Evolutionary conservation across 2,888 invertebrate species (phyloP), one percentile per base, ranked within the genome.

Genomic region (Darwinula stevensoni): DNA sequence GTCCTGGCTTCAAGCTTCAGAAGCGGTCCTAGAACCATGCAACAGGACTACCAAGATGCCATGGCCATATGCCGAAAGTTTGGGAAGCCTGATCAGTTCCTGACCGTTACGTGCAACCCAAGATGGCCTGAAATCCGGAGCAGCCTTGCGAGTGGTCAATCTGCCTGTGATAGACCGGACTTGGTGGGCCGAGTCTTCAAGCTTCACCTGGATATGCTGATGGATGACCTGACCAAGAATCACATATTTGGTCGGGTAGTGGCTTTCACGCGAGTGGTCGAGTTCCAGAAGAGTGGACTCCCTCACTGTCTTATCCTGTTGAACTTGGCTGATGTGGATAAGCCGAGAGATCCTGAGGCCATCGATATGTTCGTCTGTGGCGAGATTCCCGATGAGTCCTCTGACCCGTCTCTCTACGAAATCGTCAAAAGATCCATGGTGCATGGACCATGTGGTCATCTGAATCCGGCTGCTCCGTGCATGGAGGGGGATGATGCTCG

Each of bases 211-310:
- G 13, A 16, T 13, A 17, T 13, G 14, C 22, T 38, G 6, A 15
- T 31, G 9, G 11, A 36, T 2, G 34, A 34, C 4, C 11, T 39
- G 3, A 17, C 3, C 3, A 27, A 31, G 6, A 29, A 31, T 12
- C 13, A 37, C n/a, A 27, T 45, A 4, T 35, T 42, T 14, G 42
- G 42, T 4, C 34, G 30, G 33, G 32, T 36, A 0, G 26, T 26
- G 5, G 39, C 37, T n/a, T 32, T 30, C 16, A 14, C 39, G 2
- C 34, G 39, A 16, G 35, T 38, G 22, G 45, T 47, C 12, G 45
- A 47, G 37, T 47, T 45, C 37, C 44, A 47, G 33, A 46, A 47
- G 36, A 35, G 40, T 31, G 44, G 41, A 14, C 35, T 44, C 31
- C 39, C 44, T 32, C 41, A 44, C 39, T 35, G 37, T 26, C 40